These are phyloP conservation scores for Spinus pinus DNA, from an alignment of 2,797 vertebrate species.

Conservation along the genomic window DNA sequence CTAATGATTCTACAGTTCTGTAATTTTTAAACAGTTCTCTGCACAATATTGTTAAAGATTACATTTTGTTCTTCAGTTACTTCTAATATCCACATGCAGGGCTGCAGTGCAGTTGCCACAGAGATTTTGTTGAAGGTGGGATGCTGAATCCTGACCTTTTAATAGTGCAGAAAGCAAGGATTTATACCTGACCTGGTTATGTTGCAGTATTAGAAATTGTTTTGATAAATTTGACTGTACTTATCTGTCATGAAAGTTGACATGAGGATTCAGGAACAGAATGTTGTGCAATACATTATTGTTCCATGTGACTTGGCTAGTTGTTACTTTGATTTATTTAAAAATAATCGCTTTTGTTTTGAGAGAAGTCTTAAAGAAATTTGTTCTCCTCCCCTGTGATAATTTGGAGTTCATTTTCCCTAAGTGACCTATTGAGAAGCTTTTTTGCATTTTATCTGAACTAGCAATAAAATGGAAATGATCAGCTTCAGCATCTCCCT, in stretches of 20 bases:
- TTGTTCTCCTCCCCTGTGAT: fast-evolving
- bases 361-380: background rate
- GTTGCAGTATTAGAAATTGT: background rate
- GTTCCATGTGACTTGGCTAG: background rate
- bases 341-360: background rate
- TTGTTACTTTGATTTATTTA: background rate
- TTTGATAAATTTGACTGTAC: background rate
- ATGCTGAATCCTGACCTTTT: background rate
- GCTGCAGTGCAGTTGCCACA: background rate
- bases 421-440: background rate
- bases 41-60: background rate
- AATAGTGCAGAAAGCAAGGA: background rate
- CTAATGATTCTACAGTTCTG: background rate
- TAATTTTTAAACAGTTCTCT: background rate
- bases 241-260: background rate
- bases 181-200: background rate
- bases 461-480: background rate
- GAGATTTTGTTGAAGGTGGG: background rate
- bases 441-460: background rate
- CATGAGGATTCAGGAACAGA: background rate
- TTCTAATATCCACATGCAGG: fast-evolving
- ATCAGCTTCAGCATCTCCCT: background rate
- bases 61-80: background rate
- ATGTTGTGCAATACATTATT: background rate
- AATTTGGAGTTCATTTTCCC: background rate